Evolutionary conservation across 2,113 vertebrate species (phyloP), one percentile per base, ranked within the genome.

Genomic region (Malaclemys terrapin): DNA sequence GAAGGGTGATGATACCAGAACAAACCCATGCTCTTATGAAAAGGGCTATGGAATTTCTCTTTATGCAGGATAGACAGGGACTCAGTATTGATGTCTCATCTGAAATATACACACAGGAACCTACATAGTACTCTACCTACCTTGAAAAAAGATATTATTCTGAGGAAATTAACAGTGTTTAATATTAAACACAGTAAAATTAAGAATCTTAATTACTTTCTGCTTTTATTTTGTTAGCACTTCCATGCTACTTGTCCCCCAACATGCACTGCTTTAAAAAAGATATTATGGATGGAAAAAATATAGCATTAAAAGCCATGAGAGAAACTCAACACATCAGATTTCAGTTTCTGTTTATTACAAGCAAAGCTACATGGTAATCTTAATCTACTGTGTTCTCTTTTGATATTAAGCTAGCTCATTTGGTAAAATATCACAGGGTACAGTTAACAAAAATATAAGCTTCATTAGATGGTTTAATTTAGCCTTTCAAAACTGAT

Each of bases 401-500:
- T 69, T 65, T 19, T 65, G 62, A 65, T 65, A 69, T 72, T 47
- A 25, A 14, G 25, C 13, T 78, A 8, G 38, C 75, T 47, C 38
- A 27, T 78, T 47, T 78, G 24, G 75, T 47, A 45, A 47, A 78
- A 78, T 76, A 45, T 76, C 5, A 76, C 38, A 45, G 42, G n/a
- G 82, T 92, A 85, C 5, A 94, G 93, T 87, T 91, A 87, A 56
- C 20, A 94, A 94, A 86, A 31, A 93, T 84, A 88, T 87, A 91
- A 91, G 24, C 57, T 91, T 88, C 84, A 6, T 79, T 90, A 91
- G 50, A 79, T 54, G 79, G 82, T 52, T 20, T 49, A 81, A 52
- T 82, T 93, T 5, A 0, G 1, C 53, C 93, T 86, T 91, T 95
- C 82, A 88, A 95, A n/a, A 76, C 88, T 19, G 22, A 88, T 1